Base-by-base conservation (phyloP, 2,797 vertebrate species). In the Diplodus sargus region DNA sequence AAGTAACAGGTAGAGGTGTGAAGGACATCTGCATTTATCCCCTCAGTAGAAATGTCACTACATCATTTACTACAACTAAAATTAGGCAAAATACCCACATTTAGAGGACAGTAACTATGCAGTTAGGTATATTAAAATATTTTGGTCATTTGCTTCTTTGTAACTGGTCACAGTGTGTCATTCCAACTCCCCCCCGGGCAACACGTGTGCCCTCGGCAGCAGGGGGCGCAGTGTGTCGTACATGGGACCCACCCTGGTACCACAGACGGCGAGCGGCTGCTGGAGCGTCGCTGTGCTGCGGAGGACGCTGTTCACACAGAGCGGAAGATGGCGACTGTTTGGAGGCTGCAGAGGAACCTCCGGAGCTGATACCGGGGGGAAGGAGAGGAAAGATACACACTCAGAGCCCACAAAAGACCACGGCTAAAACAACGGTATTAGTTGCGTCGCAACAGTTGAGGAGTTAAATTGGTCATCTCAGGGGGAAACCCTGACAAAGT, bases 311-410 rank as follows among this genome's bases (percentile, higher is more conserved):
- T 68, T 85, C 79, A 60, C 70, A 58, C 70, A 58, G 23, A 77
- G 87, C 85, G 87, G 90, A 96, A 96, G 95, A 96, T 96, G 95
- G 95, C 95, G 94, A 93, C 90, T 91, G 90, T 90, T 83, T 91
- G 94, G 93, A 91, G 90, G 91, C 88, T 91, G 94, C 87, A 66
- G 81, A 82, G 87, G 82, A 91, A 78, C 85, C 90, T 90, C 88
- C 85, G 93, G 85, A 95, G 94, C 92, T 96, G 95, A 95, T 94
- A 93, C 84, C 91, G 85, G 86, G 88, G 83, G 87, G 79, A 75
- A 87, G 81, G 42, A 85, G 63, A 84, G 79, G 70, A 87, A 56
- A 77, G 68, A 82, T 18, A 79, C 53, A 84, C 65, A 78, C 70
- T n/a, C 70, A 68, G 57, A 75, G 39, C 72, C 30, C 49, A 18